phyloP scores from a whole-genome alignment of 2,888 invertebrate species.

The Lycocerus yunnanus region DNA sequence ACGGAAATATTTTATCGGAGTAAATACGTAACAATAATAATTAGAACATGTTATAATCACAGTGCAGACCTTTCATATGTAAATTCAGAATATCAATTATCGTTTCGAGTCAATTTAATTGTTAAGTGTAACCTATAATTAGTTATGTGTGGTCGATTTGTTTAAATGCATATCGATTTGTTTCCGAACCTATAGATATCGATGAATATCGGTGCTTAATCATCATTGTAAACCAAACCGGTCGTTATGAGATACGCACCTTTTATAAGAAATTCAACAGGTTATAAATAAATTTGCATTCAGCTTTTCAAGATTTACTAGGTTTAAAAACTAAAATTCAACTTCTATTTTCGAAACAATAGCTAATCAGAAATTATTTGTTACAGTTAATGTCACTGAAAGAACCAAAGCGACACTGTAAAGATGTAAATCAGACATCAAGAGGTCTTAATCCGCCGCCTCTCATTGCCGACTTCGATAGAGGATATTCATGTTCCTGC shows the following conservation, averaged over 20 bases:
- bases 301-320: not conserved
- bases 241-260: constrained; percentile 32
- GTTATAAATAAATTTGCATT: not conserved
- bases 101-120: constrained; percentile 34
- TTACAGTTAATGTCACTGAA: constrained; percentile 62
- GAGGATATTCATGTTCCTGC: constrained; percentile 65
- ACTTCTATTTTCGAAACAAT: not conserved
- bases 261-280: constrained; percentile 8
- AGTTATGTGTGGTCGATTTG: constrained; percentile 42
- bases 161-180: constrained; percentile 33
- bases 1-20: constrained; percentile 22
- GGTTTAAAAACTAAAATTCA: not conserved
- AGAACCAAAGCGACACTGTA: constrained; percentile 59
- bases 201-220: constrained; percentile 36
- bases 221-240: constrained; percentile 35
- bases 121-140: constrained; percentile 37
- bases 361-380: constrained; percentile 27
- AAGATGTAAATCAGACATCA: constrained; percentile 49
- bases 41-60: constrained; percentile 23
- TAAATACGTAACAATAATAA: constrained; percentile 10
- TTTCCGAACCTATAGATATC: constrained; percentile 35
- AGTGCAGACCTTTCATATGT: constrained; percentile 17
- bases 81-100: constrained; percentile 31
- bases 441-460: constrained; percentile 62
- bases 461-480: constrained; percentile 68